Evolutionary conservation across 2,797 vertebrate species (phyloP).

Genomic region (Lacerta viridis): DNA sequence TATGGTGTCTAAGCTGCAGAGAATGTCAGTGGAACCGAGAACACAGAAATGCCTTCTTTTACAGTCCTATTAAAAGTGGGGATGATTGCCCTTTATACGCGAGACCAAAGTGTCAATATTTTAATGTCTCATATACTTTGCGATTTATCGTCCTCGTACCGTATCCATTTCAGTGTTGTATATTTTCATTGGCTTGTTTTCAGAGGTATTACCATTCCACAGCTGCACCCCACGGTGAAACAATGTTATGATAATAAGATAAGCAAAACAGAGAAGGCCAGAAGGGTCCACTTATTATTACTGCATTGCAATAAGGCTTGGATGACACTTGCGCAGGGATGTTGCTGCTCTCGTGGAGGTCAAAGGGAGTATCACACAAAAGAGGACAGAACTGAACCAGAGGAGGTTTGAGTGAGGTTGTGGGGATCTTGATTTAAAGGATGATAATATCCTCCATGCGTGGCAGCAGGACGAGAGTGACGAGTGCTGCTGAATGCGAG

Average conservation of each 20-base stretch:
- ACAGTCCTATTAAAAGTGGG: conserved; percentile 7
- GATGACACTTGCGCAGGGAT: neutral
- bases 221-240: conserved; percentile 20
- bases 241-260: conserved; percentile 14
- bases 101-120: neutral
- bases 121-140: conserved; percentile 29
- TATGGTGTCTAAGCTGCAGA: neutral
- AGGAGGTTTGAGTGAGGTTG: neutral
- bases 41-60: neutral
- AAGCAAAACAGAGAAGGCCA: neutral
- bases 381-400: neutral
- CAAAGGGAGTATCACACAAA: neutral
- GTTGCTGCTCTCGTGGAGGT: neutral
- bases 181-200: conserved; percentile 47
- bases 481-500: neutral
- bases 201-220: neutral
- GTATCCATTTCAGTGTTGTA: neutral
- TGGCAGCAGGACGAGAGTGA: neutral
- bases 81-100: neutral
- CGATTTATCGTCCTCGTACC: conserved; percentile 25
- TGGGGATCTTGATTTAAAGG: neutral
- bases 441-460: neutral
- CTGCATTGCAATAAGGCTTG: conserved; percentile 8
- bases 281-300: conserved; percentile 11
- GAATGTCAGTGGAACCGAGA: neutral